A percentile compares a stretch with the other conserved stretches of the same genome.
Conservation (phyloP, 1,140 invertebrate species). For the Polypedilum vanderplanki region DNA sequence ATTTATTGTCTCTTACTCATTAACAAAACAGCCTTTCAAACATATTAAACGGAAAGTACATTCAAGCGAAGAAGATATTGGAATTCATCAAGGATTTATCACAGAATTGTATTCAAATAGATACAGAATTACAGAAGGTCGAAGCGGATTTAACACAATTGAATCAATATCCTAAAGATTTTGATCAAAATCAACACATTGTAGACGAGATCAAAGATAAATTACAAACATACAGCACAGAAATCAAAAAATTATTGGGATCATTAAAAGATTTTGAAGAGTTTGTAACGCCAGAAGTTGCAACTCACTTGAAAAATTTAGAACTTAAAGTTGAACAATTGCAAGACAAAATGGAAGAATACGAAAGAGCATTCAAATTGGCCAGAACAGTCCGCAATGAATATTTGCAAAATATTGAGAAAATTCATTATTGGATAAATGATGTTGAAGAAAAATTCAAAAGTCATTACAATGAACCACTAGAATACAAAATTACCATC, state of each 20-base stretch:
- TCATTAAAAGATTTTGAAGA: conserved; percentile 42
- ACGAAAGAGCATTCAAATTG: conserved; percentile 75
- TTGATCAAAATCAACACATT: conserved; percentile 9
- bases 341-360: conserved; percentile 72
- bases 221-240: background rate
- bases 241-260: background rate
- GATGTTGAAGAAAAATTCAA: conserved; percentile 74
- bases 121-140: background rate
- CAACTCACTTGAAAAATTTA: conserved; percentile 64
- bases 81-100: conserved; percentile 24
- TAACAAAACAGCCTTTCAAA: conserved; percentile 2
- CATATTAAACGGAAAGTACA: conserved; percentile 23
- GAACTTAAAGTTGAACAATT: conserved; percentile 74
- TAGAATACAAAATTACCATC: conserved; percentile 65
- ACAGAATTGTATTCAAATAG: conserved; percentile 1
- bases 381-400: conserved; percentile 73
- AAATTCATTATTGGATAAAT: conserved; percentile 73
- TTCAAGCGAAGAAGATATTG: conserved; percentile 1
- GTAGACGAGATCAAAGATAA: background rate
- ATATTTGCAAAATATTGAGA: conserved; percentile 69
- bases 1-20: background rate
- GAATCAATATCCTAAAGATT: background rate
- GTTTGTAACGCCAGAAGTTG: conserved; percentile 65
- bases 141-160: conserved; percentile 21
- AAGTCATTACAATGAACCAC: conserved; percentile 69